These are phyloP conservation scores for Tachina lurida DNA, from an alignment of 2,888 invertebrate genomes.

Conservation along the genomic window DNA sequence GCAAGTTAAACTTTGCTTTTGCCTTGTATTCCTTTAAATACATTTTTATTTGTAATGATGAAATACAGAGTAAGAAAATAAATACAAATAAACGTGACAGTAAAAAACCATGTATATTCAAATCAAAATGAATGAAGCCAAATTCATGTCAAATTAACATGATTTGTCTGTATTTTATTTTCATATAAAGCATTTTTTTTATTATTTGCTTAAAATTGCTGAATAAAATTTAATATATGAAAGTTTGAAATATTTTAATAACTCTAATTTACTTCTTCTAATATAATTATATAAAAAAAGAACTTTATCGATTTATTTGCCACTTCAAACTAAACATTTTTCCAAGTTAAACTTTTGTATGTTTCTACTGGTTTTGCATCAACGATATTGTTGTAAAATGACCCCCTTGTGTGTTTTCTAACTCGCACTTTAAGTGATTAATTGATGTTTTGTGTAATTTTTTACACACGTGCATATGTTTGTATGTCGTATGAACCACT, in stretches of 20 bases:
- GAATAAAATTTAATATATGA: no score
- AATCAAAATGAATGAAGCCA: no score
- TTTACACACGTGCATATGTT: conserved; percentile 20
- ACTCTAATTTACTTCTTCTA: background rate
- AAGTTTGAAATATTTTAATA: no score
- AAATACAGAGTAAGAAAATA: no score
- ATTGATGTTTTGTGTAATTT: conserved; percentile 59
- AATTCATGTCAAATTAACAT: no score
- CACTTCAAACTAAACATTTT: background rate
- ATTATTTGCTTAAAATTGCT: no score
- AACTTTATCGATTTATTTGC: conserved; percentile 33
- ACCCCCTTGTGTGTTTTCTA: conserved; percentile 42
- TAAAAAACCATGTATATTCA: no score
- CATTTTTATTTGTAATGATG: background rate
- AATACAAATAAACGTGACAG: no score
- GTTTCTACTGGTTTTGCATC: background rate
- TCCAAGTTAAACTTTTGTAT: background rate
- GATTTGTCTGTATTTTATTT: no score
- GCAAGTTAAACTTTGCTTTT: conserved; percentile 11
- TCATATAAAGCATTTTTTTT: no score
- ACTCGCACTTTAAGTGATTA: conserved; percentile 53
- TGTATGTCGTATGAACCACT: background rate
- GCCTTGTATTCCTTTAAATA: background rate
- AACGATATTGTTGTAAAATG: conserved; percentile 2
- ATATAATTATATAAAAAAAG: background rate